A percentile compares a stretch with the other conserved stretches of the same genome.
phyloP scores from a whole-genome alignment of 1,140 invertebrate species.

The Lucilia sericata region DNA sequence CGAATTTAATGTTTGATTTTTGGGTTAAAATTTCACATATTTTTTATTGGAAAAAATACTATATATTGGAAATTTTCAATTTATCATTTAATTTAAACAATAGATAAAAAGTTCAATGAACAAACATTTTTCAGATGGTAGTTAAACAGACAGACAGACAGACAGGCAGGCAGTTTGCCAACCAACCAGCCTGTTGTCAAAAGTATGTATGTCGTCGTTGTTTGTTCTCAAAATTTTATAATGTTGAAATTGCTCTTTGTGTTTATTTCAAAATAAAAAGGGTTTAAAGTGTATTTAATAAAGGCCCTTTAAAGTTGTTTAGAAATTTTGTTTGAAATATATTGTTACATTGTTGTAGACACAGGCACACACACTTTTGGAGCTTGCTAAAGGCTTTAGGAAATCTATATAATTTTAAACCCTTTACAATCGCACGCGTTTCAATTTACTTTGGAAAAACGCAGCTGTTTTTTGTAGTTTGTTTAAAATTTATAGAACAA shows the following conservation, averaged over 20 bases:
- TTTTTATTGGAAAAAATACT: not conserved
- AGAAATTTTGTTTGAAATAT: not conserved
- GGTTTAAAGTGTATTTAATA: not conserved
- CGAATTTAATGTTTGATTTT: slow-evolving; percentile 16
- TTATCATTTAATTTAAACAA: slow-evolving; percentile 28
- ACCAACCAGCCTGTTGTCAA: not conserved
- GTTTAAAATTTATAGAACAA: not conserved
- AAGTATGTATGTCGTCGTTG: not conserved
- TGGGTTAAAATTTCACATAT: slow-evolving; percentile 33
- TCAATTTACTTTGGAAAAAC: not conserved
- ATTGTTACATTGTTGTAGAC: not conserved
- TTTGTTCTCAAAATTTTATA: not conserved
- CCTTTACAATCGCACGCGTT: not conserved
- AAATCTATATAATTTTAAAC: not conserved
- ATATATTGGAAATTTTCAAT: slow-evolving; percentile 35
- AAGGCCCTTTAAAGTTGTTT: not conserved
- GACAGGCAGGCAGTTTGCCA: not conserved
- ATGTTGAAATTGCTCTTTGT: not conserved
- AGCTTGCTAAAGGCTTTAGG: not conserved
- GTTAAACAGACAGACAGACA: no score
- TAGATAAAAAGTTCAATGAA: not conserved
- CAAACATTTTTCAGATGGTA: no score
- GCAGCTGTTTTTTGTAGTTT: slow-evolving; percentile 19
- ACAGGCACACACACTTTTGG: slow-evolving; percentile 21
- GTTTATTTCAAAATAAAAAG: not conserved